Conservation (phyloP, 1,140 invertebrate genomes). For the Macrostomum lignano region DNA sequence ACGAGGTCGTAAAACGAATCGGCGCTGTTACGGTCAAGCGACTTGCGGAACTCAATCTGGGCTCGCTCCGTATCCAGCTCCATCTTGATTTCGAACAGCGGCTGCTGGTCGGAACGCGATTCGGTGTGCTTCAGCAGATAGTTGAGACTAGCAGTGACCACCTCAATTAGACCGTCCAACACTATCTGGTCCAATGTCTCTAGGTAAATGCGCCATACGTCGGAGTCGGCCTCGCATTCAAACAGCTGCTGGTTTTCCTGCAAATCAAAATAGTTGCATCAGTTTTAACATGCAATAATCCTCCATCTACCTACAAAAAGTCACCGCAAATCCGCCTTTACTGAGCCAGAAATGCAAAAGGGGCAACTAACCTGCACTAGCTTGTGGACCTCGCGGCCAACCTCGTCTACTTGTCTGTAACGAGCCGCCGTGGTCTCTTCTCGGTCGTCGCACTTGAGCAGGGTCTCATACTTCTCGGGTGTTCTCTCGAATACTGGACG, state of each 20-base stretch:
- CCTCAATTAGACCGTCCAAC: conserved; percentile 46
- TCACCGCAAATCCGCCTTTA: too few species aligned
- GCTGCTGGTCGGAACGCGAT: neutral
- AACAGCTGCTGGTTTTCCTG: conserved; percentile 50
- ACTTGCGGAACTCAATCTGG: conserved; percentile 40
- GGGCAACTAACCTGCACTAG: conserved; percentile 32
- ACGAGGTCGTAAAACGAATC: conserved; percentile 46
- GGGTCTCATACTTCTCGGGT: conserved; percentile 48
- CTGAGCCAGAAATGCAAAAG: too few species aligned
- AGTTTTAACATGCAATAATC: too few species aligned
- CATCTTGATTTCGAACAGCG: neutral
- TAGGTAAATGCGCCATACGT: conserved; percentile 53
- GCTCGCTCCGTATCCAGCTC: conserved; percentile 43
- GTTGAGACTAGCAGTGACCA: conserved; percentile 42
- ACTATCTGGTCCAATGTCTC: conserved; percentile 53
- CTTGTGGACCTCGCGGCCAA: conserved; percentile 40
- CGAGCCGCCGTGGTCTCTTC: conserved; percentile 40
- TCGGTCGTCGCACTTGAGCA: conserved; percentile 52
- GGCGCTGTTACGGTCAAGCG: conserved; percentile 43
- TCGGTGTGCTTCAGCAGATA: conserved; percentile 37
- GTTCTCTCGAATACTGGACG: conserved; percentile 50
- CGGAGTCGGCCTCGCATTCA: conserved; percentile 36
- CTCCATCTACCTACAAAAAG: too few species aligned
- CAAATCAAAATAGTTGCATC: too few species aligned
- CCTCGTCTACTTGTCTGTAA: conserved; percentile 42